Evolutionary conservation across 2,113 vertebrate species (phyloP).

Genomic region (Blennius ocellaris): DNA sequence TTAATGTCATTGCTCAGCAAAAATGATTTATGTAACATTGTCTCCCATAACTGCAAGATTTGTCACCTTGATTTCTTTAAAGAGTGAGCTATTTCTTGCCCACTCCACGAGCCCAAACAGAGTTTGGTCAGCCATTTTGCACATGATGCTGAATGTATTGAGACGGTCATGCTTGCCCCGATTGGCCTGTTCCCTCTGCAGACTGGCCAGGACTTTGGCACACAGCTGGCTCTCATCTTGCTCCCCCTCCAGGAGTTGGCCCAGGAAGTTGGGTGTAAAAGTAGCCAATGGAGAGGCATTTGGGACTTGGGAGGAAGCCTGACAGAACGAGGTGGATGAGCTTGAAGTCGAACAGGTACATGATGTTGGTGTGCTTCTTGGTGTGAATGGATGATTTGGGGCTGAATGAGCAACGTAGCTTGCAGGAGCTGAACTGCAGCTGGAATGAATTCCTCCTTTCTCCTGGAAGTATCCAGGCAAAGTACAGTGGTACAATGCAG

Average conservation of each 20-base stretch:
- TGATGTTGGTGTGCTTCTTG: slow-evolving; percentile 41
- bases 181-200: slow-evolving; percentile 83
- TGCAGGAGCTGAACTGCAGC: slow-evolving; percentile 39
- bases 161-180: slow-evolving; percentile 84
- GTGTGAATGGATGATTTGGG: slow-evolving; percentile 36
- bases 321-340: slow-evolving; percentile 30
- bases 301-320: not conserved
- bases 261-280: slow-evolving; percentile 61
- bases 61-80: slow-evolving; percentile 85
- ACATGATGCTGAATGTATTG: slow-evolving; percentile 88
- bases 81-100: slow-evolving; percentile 83
- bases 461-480: slow-evolving; percentile 63
- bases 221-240: slow-evolving; percentile 83
- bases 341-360: slow-evolving; percentile 46
- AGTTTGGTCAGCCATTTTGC: slow-evolving; percentile 87
- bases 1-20: not conserved
- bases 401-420: slow-evolving; percentile 27
- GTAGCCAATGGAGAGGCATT: not conserved
- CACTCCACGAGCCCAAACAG: slow-evolving; percentile 86
- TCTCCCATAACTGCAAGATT: not conserved
- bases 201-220: slow-evolving; percentile 79
- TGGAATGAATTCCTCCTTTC: slow-evolving; percentile 60
- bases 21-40: not conserved
- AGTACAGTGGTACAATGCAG: slow-evolving; percentile 61
- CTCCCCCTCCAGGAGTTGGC: slow-evolving; percentile 79